Percentiles rank a stretch among this genome's conserved stretches.
phyloP scores from a whole-genome alignment of 2,888 invertebrate genomes.

The Drosophila nigritarsus region DNA sequence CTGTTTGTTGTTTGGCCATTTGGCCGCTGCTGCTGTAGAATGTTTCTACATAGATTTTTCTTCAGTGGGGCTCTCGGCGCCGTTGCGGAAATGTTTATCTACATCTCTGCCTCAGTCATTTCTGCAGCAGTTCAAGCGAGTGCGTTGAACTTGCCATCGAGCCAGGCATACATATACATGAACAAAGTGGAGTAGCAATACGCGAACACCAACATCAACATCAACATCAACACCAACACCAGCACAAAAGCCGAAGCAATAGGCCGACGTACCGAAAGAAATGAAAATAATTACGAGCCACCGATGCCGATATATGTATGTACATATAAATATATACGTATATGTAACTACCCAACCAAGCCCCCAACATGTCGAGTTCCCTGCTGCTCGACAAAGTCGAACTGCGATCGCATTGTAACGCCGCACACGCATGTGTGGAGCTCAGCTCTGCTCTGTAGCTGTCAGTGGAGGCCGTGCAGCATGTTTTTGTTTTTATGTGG shows the following conservation, averaged over 20 bases:
- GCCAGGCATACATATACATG: conserved; percentile 53
- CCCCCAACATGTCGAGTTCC: conserved; percentile 19
- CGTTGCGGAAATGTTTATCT: conserved; percentile 78
- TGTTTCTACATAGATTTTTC: conserved; percentile 77
- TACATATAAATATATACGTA: background rate
- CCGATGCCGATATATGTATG: conserved; percentile 17
- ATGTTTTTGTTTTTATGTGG: conserved; percentile 49
- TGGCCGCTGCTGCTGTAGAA: conserved; percentile 55
- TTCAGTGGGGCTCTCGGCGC: conserved; percentile 41
- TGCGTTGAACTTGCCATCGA: conserved; percentile 79
- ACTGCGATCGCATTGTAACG: conserved; percentile 44
- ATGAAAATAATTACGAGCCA: conserved; percentile 74
- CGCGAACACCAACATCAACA: conserved; percentile 27
- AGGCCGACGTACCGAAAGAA: conserved; percentile 46
- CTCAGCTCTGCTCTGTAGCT: conserved; percentile 9
- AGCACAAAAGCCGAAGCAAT: conserved; percentile 14
- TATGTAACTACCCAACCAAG: conserved; percentile 14
- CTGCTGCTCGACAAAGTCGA: conserved; percentile 36
- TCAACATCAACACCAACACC: conserved; percentile 8
- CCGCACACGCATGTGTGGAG: conserved; percentile 47
- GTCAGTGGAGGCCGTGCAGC: conserved; percentile 50
- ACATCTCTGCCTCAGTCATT: conserved; percentile 58
- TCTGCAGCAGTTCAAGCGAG: conserved; percentile 81
- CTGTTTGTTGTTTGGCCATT: conserved; percentile 23
- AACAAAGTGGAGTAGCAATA: conserved; percentile 73